Conservation (phyloP, 2,888 invertebrate species). For the Drosophila nr. medialis region DNA sequence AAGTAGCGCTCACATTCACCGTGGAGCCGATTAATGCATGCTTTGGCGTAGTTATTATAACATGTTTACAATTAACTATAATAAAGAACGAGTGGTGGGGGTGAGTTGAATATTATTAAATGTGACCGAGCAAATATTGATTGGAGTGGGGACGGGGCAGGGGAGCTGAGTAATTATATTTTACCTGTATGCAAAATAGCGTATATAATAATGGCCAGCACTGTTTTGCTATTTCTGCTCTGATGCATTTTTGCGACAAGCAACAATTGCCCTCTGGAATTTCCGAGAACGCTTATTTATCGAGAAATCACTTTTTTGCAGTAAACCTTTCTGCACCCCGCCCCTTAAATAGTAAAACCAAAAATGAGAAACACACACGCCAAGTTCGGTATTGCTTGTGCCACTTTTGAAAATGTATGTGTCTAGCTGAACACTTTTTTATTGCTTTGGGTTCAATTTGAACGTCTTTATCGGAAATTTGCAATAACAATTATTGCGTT, state of each 20-base stretch:
- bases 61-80: conserved; percentile 77
- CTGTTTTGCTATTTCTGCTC: conserved; percentile 8
- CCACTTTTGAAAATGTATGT: conserved; percentile 17
- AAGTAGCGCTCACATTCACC: conserved; percentile 87
- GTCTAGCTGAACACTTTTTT: conserved; percentile 19
- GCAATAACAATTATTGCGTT: conserved; percentile 62
- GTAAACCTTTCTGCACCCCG: conserved; percentile 21
- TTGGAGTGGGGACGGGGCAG: conserved; percentile 1
- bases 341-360: conserved; percentile 50
- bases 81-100: neutral
- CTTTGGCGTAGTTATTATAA: conserved; percentile 87
- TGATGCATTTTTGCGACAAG: conserved; percentile 49
- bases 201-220: conserved; percentile 40
- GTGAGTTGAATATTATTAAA: conserved; percentile 3
- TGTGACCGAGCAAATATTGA: conserved; percentile 36
- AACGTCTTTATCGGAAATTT: conserved; percentile 23
- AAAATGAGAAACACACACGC: conserved; percentile 32
- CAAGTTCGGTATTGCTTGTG: conserved; percentile 17
- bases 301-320: conserved; percentile 42
- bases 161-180: conserved; percentile 1
- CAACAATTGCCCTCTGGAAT: conserved; percentile 41
- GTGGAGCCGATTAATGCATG: conserved; percentile 90
- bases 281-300: conserved; percentile 42
- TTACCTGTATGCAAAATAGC: conserved; percentile 59
- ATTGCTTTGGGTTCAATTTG: conserved; percentile 20